Evolutionary conservation across 2,888 invertebrate species (phyloP), one percentile per base, ranked within the genome.

Genomic region (Cephus rjabovi): DNA sequence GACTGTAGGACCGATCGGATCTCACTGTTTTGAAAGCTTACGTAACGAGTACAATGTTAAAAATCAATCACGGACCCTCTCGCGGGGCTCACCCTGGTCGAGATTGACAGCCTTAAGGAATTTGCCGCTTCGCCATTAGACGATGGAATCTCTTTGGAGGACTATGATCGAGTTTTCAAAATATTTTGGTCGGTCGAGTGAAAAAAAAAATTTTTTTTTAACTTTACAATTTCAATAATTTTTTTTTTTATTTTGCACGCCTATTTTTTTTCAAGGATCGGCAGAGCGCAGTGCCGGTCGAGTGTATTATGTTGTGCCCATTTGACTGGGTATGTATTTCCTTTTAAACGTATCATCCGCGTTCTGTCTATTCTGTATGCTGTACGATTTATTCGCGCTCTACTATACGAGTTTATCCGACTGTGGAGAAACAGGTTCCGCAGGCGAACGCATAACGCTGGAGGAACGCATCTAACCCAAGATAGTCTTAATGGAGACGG

Each of bases 1-100:
- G 23, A 56, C 23, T 9, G 23, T 9, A 56, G 23, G 23, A 34
- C 31, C 71, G 71, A 71, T 71, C 31, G 71, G 71, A 71, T 71
- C 71, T 71, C 71, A 71, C 33, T 71, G 71, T 71, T 71, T 71
- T 71, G 71, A 71, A 71, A 71, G 71, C 71, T 71, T 71, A 71
- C 71, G 71, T 71, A 71, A 71, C 71, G 71, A 31, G 71, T 71
- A 71, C 71, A 34, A 71, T 71, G 71, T 71, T 33, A 34, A 71
- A 71, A 71, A 71, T 71, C 71, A 71, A 71, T 71, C 71, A 71
- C 71, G 71, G 56, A 56, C 23, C 56, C 56, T 56, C 56, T 56
- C 56, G 4, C 31, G 71, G 9, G 12, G 71, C 71, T 71, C 71
- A 71, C 31, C 71, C 71, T 31, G 12, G 12, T 71, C 71, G 71